phyloP scores from a whole-genome alignment of 2,113 vertebrate species.

The Saguinus midas region DNA sequence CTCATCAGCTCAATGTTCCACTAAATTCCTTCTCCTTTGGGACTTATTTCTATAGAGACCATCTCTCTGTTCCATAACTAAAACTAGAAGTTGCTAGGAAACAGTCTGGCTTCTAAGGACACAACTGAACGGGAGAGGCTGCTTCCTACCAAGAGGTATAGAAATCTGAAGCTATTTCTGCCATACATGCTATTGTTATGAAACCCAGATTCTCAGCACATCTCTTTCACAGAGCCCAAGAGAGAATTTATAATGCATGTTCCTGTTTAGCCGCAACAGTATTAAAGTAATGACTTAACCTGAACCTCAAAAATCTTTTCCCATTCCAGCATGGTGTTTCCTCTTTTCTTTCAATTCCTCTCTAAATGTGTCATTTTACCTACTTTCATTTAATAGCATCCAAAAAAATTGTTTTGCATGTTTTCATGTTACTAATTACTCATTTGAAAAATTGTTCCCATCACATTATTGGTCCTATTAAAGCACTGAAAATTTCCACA shows the following conservation, averaged over 20 bases:
- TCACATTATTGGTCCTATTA: neutral
- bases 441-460: neutral
- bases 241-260: neutral
- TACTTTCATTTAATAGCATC: neutral
- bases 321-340: neutral
- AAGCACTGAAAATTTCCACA: neutral
- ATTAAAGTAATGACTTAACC: neutral
- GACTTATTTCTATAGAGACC: conserved; percentile 68
- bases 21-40: conserved; percentile 43
- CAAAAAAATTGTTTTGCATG: neutral
- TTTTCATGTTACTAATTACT: neutral
- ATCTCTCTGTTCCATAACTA: conserved; percentile 67
- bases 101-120: conserved; percentile 57
- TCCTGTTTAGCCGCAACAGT: neutral
- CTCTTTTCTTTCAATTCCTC: neutral
- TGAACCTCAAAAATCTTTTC: neutral
- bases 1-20: neutral
- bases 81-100: conserved; percentile 66
- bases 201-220: neutral
- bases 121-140: neutral
- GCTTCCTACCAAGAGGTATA: conserved; percentile 33
- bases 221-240: neutral
- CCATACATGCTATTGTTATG: neutral
- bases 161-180: conserved; percentile 30
- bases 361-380: neutral